Evolutionary conservation across 2,113 vertebrate species (phyloP).

Genomic region (Agapornis roseicollis): DNA sequence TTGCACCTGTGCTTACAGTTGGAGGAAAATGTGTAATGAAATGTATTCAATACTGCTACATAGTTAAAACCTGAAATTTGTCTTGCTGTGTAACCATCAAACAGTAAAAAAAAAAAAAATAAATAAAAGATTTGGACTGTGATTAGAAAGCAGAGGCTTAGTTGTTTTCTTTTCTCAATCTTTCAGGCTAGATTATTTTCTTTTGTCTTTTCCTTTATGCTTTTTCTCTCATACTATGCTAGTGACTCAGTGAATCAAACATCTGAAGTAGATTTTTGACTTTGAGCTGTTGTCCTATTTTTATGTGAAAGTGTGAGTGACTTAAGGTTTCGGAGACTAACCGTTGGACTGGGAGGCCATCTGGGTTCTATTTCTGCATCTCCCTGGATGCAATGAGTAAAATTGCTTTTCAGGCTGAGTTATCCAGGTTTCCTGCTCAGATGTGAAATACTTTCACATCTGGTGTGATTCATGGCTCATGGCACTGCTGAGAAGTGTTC

Average conservation of each 20-base stretch:
- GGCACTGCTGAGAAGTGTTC: not conserved
- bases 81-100: not conserved
- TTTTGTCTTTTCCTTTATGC: not conserved
- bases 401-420: not conserved
- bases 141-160: not conserved
- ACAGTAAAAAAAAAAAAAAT: not conserved
- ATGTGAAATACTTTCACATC: not conserved
- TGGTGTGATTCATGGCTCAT: not conserved
- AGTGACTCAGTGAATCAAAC: not conserved
- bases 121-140: not conserved
- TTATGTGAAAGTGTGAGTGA: not conserved
- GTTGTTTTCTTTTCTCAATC: not conserved
- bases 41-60: rapidly evolving
- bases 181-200: not conserved
- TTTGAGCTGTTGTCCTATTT: not conserved
- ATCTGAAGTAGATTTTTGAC: not conserved
- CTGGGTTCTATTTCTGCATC: not conserved
- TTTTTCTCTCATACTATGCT: not conserved
- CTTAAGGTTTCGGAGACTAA: not conserved
- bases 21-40: not conserved
- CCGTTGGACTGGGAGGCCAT: not conserved
- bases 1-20: not conserved
- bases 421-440: not conserved
- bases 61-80: not conserved
- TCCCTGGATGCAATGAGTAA: not conserved